Base-by-base conservation (phyloP, 2,797 vertebrate genomes). In the Ficedula albicollis region DNA sequence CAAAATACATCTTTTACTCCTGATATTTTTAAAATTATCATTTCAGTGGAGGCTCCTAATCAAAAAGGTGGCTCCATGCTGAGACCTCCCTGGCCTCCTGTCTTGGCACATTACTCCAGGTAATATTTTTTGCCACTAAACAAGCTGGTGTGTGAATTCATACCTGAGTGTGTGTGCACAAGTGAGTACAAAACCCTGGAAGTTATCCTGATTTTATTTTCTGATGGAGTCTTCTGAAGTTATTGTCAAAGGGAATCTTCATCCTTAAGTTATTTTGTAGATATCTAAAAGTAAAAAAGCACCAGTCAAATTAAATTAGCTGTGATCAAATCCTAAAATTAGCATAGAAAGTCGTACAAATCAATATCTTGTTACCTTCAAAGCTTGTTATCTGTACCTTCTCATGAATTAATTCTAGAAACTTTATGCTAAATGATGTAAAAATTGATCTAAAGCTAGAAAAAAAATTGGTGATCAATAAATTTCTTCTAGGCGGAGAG, bases 331-430 rank as follows among this genome's bases (percentile, higher is more conserved):
- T 95, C 56, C 68, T 92, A 75, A 97, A 95, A 97, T 97, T 97
- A 98, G 86, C 93, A 96, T 95, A 92, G 87, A 96, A 97, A 96
- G 77, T 95, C 73, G 5, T 85, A 95, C 69, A 92, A 96, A 95
- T 96, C 97, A 94, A 96, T 97, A 97, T 78, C 95, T 96, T 97
- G 97, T 97, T 97, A 96, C 69, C 94, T 97, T 97, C 83, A 97
- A 96, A 97, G 96, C 67, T 88, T 97, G 96, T 96, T 96, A 93
- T 96, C 79, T 96, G 85, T 92, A 84, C 89, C 58, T 93, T 96
- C 90, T 90, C 92, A 84, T 89, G 91, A 96, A 97, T 96, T 97
- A 92, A 92, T 96, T 95, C 82, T 84, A 83, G 96, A 95, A 97
- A 92, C 68, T 95, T 95, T 97, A 86, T 97, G 91, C 73, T 93